Evolutionary conservation across 2,888 invertebrate species (phyloP).

Genomic region (Tortricodes alternella): DNA sequence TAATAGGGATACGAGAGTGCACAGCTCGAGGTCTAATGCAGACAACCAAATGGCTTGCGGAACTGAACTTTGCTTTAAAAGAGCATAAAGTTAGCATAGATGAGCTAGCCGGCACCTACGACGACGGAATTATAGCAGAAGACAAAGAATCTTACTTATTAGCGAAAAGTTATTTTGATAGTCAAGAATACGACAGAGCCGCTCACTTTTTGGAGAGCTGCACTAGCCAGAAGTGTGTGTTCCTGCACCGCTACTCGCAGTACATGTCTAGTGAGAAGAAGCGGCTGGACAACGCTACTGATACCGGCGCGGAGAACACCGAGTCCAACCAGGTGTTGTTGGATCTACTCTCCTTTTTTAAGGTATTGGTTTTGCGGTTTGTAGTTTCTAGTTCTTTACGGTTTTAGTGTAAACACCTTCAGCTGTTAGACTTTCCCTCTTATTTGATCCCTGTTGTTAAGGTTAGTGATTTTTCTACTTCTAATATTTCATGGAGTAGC

Average conservation of each 20-base stretch:
- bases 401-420: too few species aligned
- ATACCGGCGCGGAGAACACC: slow-evolving; percentile 63
- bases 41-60: slow-evolving; percentile 94
- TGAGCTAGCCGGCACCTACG: slow-evolving; percentile 66
- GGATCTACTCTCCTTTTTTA: slow-evolving; percentile 72
- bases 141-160: slow-evolving; percentile 89
- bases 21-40: slow-evolving; percentile 90
- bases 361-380: slow-evolving; percentile 46
- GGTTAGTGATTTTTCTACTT: too few species aligned
- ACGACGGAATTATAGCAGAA: slow-evolving; percentile 76
- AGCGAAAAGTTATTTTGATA: slow-evolving; percentile 94
- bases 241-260: slow-evolving; percentile 92
- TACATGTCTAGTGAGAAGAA: slow-evolving; percentile 96
- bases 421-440: too few species aligned
- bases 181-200: slow-evolving; percentile 94
- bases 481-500: too few species aligned
- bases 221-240: slow-evolving; percentile 87
- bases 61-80: slow-evolving; percentile 89
- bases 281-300: slow-evolving; percentile 88
- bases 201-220: slow-evolving; percentile 90
- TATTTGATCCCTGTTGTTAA: not conserved
- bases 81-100: slow-evolving; percentile 83
- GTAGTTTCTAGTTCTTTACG: too few species aligned
- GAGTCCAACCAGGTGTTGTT: slow-evolving; percentile 72
- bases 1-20: slow-evolving; percentile 84